Percentiles rank a stretch among this genome's conserved stretches.
Evolutionary conservation across 2,888 invertebrate species (phyloP).

Genomic region (Ochropleura leucogaster): DNA sequence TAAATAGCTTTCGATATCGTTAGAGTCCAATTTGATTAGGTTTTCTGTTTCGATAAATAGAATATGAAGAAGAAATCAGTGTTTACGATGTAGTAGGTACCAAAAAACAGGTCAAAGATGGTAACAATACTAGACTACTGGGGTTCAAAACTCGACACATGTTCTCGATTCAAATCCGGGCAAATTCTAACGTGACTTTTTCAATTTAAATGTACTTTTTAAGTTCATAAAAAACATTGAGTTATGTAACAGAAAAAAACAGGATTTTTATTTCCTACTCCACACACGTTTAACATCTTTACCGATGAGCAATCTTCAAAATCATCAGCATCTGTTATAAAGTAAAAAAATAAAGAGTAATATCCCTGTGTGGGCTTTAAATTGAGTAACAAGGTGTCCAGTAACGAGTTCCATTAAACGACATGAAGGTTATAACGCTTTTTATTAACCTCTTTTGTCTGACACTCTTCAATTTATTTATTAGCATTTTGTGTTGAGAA

Average conservation of each 20-base stretch:
- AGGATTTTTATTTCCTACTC: background rate
- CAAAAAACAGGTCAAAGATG: background rate
- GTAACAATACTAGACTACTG: background rate
- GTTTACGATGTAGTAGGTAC: background rate
- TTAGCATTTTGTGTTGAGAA: no score
- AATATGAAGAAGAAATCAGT: background rate
- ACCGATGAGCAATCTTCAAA: slow-evolving; percentile 11
- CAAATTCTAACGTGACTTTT: background rate
- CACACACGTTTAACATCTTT: background rate
- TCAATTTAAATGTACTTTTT: background rate
- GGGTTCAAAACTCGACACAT: background rate
- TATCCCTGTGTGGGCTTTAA: slow-evolving; percentile 41
- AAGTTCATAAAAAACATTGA: background rate
- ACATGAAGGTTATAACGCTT: slow-evolving; percentile 11
- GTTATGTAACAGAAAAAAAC: background rate
- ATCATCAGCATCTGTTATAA: slow-evolving; percentile 10
- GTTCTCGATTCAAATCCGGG: background rate
- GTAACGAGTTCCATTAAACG: slow-evolving; percentile 42
- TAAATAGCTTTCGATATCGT: slow-evolving; percentile 28
- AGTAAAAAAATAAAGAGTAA: slow-evolving; percentile 35
- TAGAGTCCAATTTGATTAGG: slow-evolving; percentile 31
- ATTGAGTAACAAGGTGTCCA: slow-evolving; percentile 49
- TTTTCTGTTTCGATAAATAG: background rate
- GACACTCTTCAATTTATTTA: slow-evolving; percentile 37
- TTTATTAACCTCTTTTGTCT: slow-evolving; percentile 25